Evolutionary conservation across 1,140 invertebrate genomes (phyloP).

Genomic region (Neodiprion fabricii): DNA sequence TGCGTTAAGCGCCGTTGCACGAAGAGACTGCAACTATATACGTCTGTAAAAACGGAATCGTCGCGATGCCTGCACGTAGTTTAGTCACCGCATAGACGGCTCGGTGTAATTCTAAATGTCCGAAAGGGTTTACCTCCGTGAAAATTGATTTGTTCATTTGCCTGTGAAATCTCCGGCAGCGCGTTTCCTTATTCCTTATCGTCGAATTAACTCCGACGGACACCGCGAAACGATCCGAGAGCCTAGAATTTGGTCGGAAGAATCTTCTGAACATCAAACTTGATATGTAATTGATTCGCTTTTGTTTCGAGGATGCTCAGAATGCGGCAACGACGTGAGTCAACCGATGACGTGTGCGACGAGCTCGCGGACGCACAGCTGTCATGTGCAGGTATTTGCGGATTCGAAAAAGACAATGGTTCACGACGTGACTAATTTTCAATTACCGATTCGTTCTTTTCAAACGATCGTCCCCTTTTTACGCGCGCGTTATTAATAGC

Average conservation of each 20-base stretch:
- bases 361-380: background rate
- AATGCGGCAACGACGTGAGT: background rate
- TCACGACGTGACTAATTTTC: background rate
- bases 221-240: too few relatives aligned
- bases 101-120: too few relatives aligned
- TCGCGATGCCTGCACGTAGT: constrained; percentile 13
- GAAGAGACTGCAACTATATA: background rate
- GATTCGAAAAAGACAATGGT: background rate
- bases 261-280: too few relatives aligned
- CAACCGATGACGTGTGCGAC: background rate
- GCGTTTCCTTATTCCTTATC: too few relatives aligned
- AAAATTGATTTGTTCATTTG: too few relatives aligned
- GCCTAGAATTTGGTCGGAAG: too few relatives aligned
- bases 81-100: background rate
- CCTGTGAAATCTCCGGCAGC: too few relatives aligned
- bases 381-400: background rate
- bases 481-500: too few relatives aligned
- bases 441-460: background rate
- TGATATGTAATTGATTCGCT: background rate
- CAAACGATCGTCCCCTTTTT: too few relatives aligned
- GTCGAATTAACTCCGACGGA: too few relatives aligned
- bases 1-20: constrained; percentile 1
- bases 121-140: too few relatives aligned
- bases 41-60: constrained; percentile 16
- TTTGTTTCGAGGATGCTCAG: background rate